These are phyloP conservation scores for Betta splendens DNA, from an alignment of 2,797 vertebrate species.

Conservation along the genomic window DNA sequence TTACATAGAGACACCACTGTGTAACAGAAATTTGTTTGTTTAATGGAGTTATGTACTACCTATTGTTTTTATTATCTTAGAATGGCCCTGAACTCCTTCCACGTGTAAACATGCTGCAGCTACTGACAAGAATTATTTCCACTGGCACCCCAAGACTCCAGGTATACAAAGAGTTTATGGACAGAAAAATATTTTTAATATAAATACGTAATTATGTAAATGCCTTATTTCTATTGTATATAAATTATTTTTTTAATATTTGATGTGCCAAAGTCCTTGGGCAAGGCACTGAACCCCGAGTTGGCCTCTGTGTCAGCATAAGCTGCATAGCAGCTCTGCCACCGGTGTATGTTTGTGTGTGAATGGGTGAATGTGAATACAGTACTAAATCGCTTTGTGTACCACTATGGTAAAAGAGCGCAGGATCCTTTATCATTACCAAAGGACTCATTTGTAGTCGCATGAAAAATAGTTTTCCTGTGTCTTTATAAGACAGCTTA, in stretches of 20 bases:
- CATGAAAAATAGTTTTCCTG: no score
- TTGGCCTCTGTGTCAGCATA: no score
- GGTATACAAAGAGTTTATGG: slow-evolving; percentile 69
- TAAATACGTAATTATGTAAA: neutral
- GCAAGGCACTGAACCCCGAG: no score
- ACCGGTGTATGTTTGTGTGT: no score
- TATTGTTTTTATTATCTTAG: slow-evolving; percentile 66
- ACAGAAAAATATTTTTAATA: no score
- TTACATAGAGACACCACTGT: neutral
- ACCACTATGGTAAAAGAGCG: no score
- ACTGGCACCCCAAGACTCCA: slow-evolving; percentile 90
- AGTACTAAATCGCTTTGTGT: no score
- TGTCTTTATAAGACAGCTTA: neutral
- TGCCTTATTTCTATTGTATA: neutral
- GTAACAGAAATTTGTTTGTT: neutral
- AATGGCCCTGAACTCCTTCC: slow-evolving; percentile 94
- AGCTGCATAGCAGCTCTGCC: no score
- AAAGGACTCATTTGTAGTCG: no score
- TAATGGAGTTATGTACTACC: neutral
- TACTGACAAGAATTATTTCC: slow-evolving; percentile 90
- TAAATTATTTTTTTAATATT: neutral
- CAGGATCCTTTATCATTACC: no score
- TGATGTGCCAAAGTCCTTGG: no score
- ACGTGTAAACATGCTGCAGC: slow-evolving; percentile 89
- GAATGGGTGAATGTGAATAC: no score